A percentile compares a stretch with the other conserved stretches of the same genome.
Evolutionary conservation across 2,888 invertebrate species (phyloP).

Genomic region (Microctonus hyperodae): DNA sequence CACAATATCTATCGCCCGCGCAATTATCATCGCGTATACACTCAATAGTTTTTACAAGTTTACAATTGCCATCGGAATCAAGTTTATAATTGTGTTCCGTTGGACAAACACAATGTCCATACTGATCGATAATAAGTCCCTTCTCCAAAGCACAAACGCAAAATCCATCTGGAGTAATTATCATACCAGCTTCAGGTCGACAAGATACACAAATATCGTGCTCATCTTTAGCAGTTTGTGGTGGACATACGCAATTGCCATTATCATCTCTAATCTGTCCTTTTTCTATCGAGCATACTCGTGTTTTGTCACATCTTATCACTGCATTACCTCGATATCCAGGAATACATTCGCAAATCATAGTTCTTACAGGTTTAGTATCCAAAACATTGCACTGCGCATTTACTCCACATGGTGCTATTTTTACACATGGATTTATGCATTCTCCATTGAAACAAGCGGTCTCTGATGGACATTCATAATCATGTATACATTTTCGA

Average conservation of each 20-base stretch:
- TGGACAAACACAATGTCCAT: conserved; percentile 79
- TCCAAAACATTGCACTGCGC: conserved; percentile 81
- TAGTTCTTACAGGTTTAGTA: conserved; percentile 83
- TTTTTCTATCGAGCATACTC: conserved; percentile 72
- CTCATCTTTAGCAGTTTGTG: conserved; percentile 77
- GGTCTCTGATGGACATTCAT: conserved; percentile 82
- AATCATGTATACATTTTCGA: conserved; percentile 74
- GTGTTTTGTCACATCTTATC: conserved; percentile 77
- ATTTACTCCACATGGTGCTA: conserved; percentile 82
- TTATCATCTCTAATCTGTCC: conserved; percentile 72
- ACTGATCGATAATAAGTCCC: conserved; percentile 79
- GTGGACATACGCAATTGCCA: conserved; percentile 78
- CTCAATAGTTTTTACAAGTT: conserved; percentile 64
- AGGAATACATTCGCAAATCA: conserved; percentile 87
- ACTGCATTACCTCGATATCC: conserved; percentile 90
- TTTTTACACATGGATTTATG: conserved; percentile 81
- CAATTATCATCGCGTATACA: conserved; percentile 80
- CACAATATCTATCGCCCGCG: conserved; percentile 78
- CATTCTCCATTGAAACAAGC: conserved; percentile 85
- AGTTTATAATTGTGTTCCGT: conserved; percentile 73
- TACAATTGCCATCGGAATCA: conserved; percentile 70
- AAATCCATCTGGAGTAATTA: conserved; percentile 78
- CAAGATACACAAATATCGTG: conserved; percentile 83
- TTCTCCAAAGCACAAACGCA: conserved; percentile 84
- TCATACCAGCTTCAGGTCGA: conserved; percentile 73